Evolutionary conservation across 2,888 invertebrate species (phyloP).

Genomic region (Agapetus fuscipes): DNA sequence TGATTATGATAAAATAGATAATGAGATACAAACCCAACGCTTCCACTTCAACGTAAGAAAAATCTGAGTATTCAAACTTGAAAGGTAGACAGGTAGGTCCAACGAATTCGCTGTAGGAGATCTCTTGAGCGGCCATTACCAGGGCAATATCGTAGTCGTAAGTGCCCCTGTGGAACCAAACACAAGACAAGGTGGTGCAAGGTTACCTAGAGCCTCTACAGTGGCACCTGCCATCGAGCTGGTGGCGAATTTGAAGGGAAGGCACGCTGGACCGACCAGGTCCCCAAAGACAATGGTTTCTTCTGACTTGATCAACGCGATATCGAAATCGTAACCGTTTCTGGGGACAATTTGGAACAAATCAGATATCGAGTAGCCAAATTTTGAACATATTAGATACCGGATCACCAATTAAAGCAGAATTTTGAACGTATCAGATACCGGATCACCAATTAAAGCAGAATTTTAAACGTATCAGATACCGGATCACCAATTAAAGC

Average conservation of each 20-base stretch:
- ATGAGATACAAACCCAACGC: constrained; percentile 32
- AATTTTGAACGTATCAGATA: too few relatives aligned
- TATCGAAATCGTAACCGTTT: constrained; percentile 38
- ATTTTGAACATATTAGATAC: too few relatives aligned
- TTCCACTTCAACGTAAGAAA: constrained; percentile 32
- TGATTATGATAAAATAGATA: too few relatives aligned
- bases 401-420: too few relatives aligned
- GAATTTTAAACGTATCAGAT: too few relatives aligned
- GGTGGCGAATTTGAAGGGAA: constrained; percentile 46
- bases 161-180: background rate
- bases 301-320: constrained; percentile 38
- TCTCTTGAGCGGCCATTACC: constrained; percentile 29
- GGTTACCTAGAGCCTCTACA: constrained; percentile 38
- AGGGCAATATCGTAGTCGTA: constrained; percentile 47
- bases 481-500: too few relatives aligned
- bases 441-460: too few relatives aligned
- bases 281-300: constrained; percentile 37
- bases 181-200: background rate
- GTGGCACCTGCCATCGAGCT: constrained; percentile 28
- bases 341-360: constrained; percentile 27
- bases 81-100: constrained; percentile 58
- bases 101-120: constrained; percentile 42
- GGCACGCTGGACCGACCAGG: constrained; percentile 51
- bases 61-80: constrained; percentile 27
- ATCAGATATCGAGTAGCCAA: too few relatives aligned